These are phyloP conservation scores for Phyllotreta striolata DNA, from an alignment of 2,888 invertebrate species.

Conservation along the genomic window DNA sequence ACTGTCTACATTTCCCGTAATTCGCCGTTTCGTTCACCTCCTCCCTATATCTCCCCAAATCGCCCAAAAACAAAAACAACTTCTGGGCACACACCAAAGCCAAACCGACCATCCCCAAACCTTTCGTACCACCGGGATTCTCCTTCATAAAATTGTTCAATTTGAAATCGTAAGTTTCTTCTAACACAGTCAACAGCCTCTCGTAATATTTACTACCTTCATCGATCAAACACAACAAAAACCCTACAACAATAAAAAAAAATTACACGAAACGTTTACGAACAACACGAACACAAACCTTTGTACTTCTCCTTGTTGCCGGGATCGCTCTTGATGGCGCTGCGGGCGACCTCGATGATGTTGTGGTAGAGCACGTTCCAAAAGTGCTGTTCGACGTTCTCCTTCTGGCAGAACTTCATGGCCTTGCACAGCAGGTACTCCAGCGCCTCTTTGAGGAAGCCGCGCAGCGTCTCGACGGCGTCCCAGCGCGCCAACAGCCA, in stretches of 20 bases:
- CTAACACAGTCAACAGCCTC: slow-evolving; percentile 74
- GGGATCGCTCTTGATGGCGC: slow-evolving; percentile 69
- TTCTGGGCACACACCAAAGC: slow-evolving; percentile 89
- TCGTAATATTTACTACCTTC: slow-evolving; percentile 82
- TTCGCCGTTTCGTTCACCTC: slow-evolving; percentile 82
- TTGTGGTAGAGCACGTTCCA: slow-evolving; percentile 93
- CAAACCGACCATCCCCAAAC: slow-evolving; percentile 72
- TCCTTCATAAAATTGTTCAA: slow-evolving; percentile 69
- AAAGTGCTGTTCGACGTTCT: slow-evolving; percentile 88
- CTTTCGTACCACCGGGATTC: slow-evolving; percentile 69
- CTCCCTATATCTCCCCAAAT: slow-evolving; percentile 90
- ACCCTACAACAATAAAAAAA: too few relatives aligned
- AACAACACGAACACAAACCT: slow-evolving; percentile 6
- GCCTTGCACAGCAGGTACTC: slow-evolving; percentile 76
- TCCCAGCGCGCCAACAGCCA: slow-evolving; percentile 73
- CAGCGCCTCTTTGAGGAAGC: slow-evolving; percentile 73
- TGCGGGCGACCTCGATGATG: slow-evolving; percentile 83
- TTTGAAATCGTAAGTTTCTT: slow-evolving; percentile 78
- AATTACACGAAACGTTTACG: background rate
- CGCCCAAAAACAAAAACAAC: slow-evolving; percentile 88
- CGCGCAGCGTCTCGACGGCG: slow-evolving; percentile 68
- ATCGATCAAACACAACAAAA: slow-evolving; percentile 75
- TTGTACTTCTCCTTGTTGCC: slow-evolving; percentile 71
- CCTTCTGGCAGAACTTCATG: slow-evolving; percentile 84
- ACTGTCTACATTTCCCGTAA: slow-evolving; percentile 80